Evolutionary conservation across 2,113 vertebrate genomes (phyloP).

Genomic region (Alectura lathami): DNA sequence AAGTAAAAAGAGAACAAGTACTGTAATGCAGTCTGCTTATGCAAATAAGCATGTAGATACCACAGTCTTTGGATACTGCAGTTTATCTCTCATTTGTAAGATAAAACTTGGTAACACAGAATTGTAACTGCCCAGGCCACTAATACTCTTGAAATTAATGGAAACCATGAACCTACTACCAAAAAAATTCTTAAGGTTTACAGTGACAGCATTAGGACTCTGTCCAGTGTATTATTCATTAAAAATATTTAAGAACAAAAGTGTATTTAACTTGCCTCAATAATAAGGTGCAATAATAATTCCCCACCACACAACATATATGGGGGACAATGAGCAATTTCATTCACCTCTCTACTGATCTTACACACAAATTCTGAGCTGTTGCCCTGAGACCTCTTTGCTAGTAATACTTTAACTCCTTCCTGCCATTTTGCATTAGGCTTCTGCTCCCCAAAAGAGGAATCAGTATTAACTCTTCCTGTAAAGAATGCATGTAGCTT

Average conservation of each 20-base stretch:
- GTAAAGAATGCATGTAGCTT: not conserved
- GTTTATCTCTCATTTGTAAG: not conserved
- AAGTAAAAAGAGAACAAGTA: not conserved
- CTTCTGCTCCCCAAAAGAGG: not conserved
- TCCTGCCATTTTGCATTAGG: not conserved
- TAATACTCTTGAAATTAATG: not conserved
- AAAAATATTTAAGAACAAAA: not conserved
- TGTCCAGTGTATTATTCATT: not conserved
- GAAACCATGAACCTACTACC: not conserved
- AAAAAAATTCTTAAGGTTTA: not conserved
- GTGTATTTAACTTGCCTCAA: not conserved
- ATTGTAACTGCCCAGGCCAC: not conserved
- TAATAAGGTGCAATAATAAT: not conserved
- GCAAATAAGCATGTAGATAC: no score
- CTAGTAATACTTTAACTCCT: not conserved
- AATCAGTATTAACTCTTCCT: not conserved
- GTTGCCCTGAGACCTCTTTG: not conserved
- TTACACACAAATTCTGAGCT: not conserved
- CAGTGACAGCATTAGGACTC: not conserved
- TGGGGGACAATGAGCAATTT: not conserved
- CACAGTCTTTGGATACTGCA: not conserved
- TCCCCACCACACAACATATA: not conserved
- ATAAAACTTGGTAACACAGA: not conserved
- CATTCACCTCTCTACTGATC: not conserved
- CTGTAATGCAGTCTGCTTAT: not conserved